Evolutionary conservation across 2,797 vertebrate species (phyloP).

Genomic region (Sebastes steindachneri): DNA sequence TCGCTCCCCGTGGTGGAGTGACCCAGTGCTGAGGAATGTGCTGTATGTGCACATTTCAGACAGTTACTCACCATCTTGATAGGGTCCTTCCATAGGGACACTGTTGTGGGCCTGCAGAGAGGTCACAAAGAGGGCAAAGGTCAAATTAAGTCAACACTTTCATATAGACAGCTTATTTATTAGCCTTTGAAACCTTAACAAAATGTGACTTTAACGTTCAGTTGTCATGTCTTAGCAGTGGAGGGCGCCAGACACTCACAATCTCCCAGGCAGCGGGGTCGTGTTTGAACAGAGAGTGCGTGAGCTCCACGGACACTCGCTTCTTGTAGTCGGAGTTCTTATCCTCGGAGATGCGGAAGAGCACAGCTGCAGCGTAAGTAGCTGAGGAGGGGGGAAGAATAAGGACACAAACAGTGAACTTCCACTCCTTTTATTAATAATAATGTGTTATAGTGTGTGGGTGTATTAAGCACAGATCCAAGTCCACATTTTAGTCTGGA

Average conservation of each 20-base stretch:
- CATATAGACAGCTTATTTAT: not conserved
- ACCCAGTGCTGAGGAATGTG: constrained; percentile 56
- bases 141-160: constrained; percentile 26
- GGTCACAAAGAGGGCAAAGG: constrained; percentile 32
- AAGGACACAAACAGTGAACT: not conserved
- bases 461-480: not conserved
- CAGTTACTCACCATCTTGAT: constrained; percentile 76
- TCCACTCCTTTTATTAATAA: too few species aligned
- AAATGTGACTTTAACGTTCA: not conserved
- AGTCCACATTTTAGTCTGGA: not conserved
- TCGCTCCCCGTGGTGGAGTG: constrained; percentile 23
- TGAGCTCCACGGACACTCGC: constrained; percentile 95
- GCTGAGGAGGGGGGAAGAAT: constrained; percentile 75
- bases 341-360: constrained; percentile 98
- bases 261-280: constrained; percentile 93
- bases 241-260: constrained; percentile 81
- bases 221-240: not conserved
- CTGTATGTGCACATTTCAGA: constrained; percentile 59
- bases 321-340: constrained; percentile 96
- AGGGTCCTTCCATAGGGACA: constrained; percentile 65
- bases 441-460: not conserved
- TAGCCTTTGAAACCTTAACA: not conserved
- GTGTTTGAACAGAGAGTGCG: constrained; percentile 95
- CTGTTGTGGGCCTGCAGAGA: constrained; percentile 78
- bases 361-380: constrained; percentile 95